phyloP scores from a whole-genome alignment of 2,888 invertebrate genomes.

The Priocnemis perturbator region DNA sequence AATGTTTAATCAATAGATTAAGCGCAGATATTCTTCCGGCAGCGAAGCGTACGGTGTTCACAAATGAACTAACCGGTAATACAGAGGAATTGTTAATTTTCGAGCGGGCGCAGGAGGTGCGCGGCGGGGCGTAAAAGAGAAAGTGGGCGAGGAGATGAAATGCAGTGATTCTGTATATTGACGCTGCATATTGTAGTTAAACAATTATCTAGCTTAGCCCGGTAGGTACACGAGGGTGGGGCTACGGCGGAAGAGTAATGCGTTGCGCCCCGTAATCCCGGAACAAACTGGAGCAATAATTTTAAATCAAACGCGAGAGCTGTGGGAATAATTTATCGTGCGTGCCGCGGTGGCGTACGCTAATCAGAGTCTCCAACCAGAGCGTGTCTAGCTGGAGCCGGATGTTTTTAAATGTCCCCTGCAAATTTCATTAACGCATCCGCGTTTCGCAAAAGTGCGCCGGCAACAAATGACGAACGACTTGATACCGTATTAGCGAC shows the following conservation, averaged over 20 bases:
- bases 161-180: constrained; percentile 18
- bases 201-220: constrained; percentile 59
- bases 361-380: constrained; percentile 44
- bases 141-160: constrained; percentile 17
- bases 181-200: constrained; percentile 53
- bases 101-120: neutral
- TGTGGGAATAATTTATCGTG: constrained; percentile 63
- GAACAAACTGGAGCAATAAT: constrained; percentile 65
- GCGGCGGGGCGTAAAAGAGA: neutral
- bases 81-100: constrained; percentile 8
- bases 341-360: constrained; percentile 48
- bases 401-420: constrained; percentile 50
- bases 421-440: constrained; percentile 53
- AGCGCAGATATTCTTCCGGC: too few species aligned
- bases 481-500: too few species aligned
- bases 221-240: constrained; percentile 28
- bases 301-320: constrained; percentile 65
- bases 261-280: constrained; percentile 59
- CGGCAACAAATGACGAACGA: constrained; percentile 11
- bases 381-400: constrained; percentile 23
- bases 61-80: neutral
- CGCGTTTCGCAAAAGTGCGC: constrained; percentile 38
- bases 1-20: too few species aligned
- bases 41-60: too few species aligned
- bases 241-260: constrained; percentile 58